These are phyloP conservation scores for Apodemia mormo DNA, from an alignment of 2,888 invertebrate species.

Conservation along the genomic window DNA sequence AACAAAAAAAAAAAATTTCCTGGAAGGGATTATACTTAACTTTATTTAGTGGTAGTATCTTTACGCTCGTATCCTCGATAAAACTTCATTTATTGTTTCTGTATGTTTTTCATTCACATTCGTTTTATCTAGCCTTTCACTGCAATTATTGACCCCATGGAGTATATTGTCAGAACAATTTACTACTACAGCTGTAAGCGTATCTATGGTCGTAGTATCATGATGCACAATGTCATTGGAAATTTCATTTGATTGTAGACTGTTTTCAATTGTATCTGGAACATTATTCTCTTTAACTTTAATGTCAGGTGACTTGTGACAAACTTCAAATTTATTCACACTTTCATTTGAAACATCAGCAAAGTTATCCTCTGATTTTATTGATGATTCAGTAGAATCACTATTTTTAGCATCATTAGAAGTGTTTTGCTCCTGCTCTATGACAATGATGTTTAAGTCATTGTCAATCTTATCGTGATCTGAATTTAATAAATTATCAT, in stretches of 20 bases:
- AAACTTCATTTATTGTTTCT: neutral
- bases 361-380: constrained; percentile 67
- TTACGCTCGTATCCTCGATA: neutral
- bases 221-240: constrained; percentile 2
- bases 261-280: constrained; percentile 13
- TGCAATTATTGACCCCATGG: neutral
- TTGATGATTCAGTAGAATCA: constrained; percentile 51
- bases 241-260: constrained; percentile 17
- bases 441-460: constrained; percentile 10
- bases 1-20: too few species aligned
- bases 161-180: constrained; percentile 7
- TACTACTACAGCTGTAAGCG: neutral
- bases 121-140: neutral
- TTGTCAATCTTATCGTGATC: constrained; percentile 48
- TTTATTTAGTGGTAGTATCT: too few species aligned
- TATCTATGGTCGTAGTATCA: neutral
- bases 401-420: constrained; percentile 45
- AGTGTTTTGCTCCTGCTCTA: constrained; percentile 13
- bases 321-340: constrained; percentile 48
- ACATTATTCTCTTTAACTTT: constrained; percentile 25
- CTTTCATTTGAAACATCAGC: constrained; percentile 65
- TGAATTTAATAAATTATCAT: constrained; percentile 62
- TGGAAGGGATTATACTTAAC: too few species aligned
- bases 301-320: constrained; percentile 32
- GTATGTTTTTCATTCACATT: neutral